phyloP scores from a whole-genome alignment of 2,888 invertebrate genomes.

The Troilus luridus region DNA sequence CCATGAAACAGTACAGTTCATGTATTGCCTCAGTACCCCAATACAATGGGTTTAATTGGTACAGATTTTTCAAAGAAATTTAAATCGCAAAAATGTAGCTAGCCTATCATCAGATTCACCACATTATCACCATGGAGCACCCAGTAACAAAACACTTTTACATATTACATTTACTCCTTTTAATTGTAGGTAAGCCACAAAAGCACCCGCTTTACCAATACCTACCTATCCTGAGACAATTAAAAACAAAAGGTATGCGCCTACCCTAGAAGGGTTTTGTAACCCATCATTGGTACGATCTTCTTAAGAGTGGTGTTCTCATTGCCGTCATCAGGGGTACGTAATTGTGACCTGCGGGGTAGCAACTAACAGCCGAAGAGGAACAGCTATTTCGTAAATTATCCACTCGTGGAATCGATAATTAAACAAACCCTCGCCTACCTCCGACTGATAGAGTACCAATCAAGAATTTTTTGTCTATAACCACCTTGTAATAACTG shows the following conservation, averaged over 20 bases:
- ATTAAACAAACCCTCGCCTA: constrained; percentile 4
- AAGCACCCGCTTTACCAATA: neutral
- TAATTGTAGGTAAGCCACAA: neutral
- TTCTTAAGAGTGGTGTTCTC: neutral
- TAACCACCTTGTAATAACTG: neutral
- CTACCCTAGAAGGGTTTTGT: neutral
- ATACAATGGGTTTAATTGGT: too few relatives aligned
- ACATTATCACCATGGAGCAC: neutral
- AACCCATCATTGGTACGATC: neutral
- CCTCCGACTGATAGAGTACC: neutral
- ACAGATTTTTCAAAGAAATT: too few relatives aligned
- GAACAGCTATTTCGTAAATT: neutral
- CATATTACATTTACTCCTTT: neutral
- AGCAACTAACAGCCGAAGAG: neutral
- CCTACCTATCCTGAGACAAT: neutral
- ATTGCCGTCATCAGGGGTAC: neutral
- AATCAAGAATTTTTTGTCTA: neutral
- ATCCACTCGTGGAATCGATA: neutral
- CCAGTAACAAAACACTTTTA: neutral
- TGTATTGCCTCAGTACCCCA: too few relatives aligned
- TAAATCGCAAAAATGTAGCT: neutral
- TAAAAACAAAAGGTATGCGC: neutral
- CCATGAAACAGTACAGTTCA: too few relatives aligned
- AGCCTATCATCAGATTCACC: neutral
- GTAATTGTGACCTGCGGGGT: neutral